Evolutionary conservation across 2,888 invertebrate genomes (phyloP).

Genomic region (Euplagia quadripunctaria): DNA sequence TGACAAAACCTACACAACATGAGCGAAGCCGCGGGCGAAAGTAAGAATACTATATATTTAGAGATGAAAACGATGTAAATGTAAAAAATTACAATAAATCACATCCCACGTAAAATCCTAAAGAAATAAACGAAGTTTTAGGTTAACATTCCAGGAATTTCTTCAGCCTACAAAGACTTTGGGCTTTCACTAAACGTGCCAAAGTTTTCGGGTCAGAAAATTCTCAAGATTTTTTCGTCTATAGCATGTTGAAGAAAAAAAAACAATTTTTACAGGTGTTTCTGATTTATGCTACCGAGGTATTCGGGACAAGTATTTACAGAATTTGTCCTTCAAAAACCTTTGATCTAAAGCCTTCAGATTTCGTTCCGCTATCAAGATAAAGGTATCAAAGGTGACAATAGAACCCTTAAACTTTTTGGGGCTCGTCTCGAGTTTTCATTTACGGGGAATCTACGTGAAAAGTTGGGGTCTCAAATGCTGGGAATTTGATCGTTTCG

Average conservation of each 20-base stretch:
- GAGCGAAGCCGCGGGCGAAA: neutral
- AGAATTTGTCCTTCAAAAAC: slow-evolving; percentile 40
- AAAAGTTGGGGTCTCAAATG: slow-evolving; percentile 24
- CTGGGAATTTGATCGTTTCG: slow-evolving; percentile 23
- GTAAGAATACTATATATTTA: neutral
- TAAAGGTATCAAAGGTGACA: slow-evolving; percentile 52
- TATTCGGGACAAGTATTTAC: slow-evolving; percentile 39
- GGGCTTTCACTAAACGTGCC: neutral
- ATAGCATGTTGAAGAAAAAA: slow-evolving; percentile 7
- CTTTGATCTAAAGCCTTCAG: slow-evolving; percentile 40
- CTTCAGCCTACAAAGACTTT: slow-evolving; percentile 13
- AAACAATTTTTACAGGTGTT: slow-evolving; percentile 43
- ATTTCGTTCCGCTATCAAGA: slow-evolving; percentile 24
- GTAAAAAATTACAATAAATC: slow-evolving; percentile 1
- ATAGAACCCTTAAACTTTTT: slow-evolving; percentile 40
- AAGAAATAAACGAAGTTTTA: slow-evolving; percentile 21
- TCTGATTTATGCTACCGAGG: slow-evolving; percentile 43
- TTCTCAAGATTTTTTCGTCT: slow-evolving; percentile 22
- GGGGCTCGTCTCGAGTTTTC: slow-evolving; percentile 41
- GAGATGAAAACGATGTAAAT: neutral
- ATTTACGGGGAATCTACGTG: slow-evolving; percentile 27
- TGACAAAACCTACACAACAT: neutral
- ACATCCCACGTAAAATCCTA: slow-evolving; percentile 15
- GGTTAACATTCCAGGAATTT: slow-evolving; percentile 11
- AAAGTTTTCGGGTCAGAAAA: slow-evolving; percentile 22